Conservation (phyloP, 2,113 vertebrate species). For the Tragelaphus scriptus region DNA sequence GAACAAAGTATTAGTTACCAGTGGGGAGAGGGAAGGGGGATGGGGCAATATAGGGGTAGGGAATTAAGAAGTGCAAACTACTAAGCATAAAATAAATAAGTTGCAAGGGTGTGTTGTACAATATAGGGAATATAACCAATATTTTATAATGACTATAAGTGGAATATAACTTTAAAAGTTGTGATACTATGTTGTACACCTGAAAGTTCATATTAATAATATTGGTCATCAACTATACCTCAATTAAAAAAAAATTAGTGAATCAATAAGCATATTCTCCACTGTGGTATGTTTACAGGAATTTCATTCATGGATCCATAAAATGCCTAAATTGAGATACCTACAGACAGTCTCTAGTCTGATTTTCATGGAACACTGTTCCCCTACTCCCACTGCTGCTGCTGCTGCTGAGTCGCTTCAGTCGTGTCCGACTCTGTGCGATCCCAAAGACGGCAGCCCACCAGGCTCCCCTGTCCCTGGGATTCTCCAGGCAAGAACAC, state of each 20-base stretch:
- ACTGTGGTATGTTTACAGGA: not conserved
- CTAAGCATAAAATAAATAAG: not conserved
- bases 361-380: not conserved
- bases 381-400: no score
- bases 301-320: not conserved
- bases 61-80: not conserved
- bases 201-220: not conserved
- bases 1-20: not conserved
- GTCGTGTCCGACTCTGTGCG: no score
- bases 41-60: not conserved
- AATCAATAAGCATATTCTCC: not conserved
- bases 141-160: not conserved
- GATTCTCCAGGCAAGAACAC: no score
- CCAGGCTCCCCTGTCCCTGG: no score
- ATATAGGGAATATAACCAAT: not conserved
- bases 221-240: not conserved
- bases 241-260: not conserved
- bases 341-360: not conserved
- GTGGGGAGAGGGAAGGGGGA: not conserved
- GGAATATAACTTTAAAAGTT: not conserved
- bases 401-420: no score
- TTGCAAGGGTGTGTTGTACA: not conserved
- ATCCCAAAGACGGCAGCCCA: no score
- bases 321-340: not conserved
- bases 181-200: not conserved